Percentiles rank a stretch among this genome's conserved stretches.
These are phyloP conservation scores for Sebastes dallii DNA, from an alignment of 2,797 vertebrate genomes.

Conservation along the genomic window DNA sequence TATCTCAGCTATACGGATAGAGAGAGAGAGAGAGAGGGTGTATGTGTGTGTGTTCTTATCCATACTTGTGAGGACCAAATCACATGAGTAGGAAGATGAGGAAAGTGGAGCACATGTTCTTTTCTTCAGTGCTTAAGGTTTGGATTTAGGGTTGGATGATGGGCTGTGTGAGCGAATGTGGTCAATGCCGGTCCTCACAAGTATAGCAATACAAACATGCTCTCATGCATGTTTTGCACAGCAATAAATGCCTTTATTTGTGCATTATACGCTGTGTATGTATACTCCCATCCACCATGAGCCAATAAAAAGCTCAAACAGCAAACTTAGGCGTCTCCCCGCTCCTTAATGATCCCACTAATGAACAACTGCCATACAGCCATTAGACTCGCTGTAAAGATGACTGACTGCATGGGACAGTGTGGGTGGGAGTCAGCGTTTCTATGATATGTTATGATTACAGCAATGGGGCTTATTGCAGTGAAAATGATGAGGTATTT, in stretches of 20 bases:
- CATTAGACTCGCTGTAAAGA: constrained; percentile 9
- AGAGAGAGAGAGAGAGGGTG: not conserved
- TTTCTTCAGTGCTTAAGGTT: not conserved
- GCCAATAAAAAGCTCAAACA: constrained; percentile 62
- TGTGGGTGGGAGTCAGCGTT: constrained; percentile 13
- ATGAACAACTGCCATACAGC: constrained; percentile 44
- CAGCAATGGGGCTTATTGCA: constrained; percentile 22
- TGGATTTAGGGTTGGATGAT: not conserved
- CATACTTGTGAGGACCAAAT: constrained; percentile 4
- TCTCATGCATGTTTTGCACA: constrained; percentile 25
- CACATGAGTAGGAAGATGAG: not conserved
- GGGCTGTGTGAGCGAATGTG: not conserved
- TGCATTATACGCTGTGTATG: constrained; percentile 13
- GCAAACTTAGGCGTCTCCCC: constrained; percentile 52
- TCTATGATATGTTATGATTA: constrained; percentile 58
- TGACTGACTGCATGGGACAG: constrained; percentile 4
- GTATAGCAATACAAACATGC: not conserved
- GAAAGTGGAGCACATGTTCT: not conserved
- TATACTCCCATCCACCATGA: constrained; percentile 23
- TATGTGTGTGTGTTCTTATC: constrained; percentile 24
- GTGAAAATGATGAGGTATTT: constrained; percentile 65
- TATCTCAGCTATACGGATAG: constrained; percentile 49
- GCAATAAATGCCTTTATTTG: constrained; percentile 46
- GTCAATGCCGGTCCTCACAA: constrained; percentile 9
- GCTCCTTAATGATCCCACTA: constrained; percentile 53